Evolutionary conservation across 2,888 invertebrate genomes (phyloP).

Genomic region (Ditula angustiorana): DNA sequence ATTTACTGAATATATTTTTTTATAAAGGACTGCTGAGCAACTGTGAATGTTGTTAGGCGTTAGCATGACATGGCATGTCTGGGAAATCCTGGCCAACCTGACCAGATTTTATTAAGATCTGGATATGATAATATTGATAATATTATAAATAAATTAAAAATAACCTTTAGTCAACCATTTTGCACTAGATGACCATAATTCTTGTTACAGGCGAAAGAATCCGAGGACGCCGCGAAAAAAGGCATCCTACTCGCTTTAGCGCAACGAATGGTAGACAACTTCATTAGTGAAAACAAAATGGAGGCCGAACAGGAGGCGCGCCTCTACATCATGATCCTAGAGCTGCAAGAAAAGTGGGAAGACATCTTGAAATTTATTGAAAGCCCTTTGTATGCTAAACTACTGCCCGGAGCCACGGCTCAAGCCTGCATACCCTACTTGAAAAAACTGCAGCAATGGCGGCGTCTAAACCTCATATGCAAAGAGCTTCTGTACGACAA

Average conservation of each 20-base stretch:
- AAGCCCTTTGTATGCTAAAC: constrained; percentile 88
- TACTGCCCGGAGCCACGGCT: constrained; percentile 88
- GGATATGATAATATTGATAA: no score
- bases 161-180: no score
- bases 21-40: no score
- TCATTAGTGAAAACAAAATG: constrained; percentile 93
- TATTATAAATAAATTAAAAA: no score
- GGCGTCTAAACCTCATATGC: constrained; percentile 89
- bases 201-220: constrained; percentile 68
- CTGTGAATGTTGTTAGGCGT: no score
- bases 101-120: no score
- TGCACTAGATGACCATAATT: no score
- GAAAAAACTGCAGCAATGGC: constrained; percentile 90
- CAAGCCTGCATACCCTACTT: constrained; percentile 91
- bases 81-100: no score
- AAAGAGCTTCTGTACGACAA: constrained; percentile 90
- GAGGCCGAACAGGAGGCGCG: constrained; percentile 98
- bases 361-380: constrained; percentile 93
- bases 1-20: no score
- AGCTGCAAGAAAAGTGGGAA: constrained; percentile 92
- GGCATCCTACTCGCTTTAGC: constrained; percentile 94
- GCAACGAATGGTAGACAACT: constrained; percentile 96
- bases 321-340: constrained; percentile 93
- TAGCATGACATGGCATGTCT: no score
- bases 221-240: constrained; percentile 83